These are phyloP conservation scores for Callyntrura guangdongensis DNA, from an alignment of 2,888 invertebrate genomes.

Conservation along the genomic window DNA sequence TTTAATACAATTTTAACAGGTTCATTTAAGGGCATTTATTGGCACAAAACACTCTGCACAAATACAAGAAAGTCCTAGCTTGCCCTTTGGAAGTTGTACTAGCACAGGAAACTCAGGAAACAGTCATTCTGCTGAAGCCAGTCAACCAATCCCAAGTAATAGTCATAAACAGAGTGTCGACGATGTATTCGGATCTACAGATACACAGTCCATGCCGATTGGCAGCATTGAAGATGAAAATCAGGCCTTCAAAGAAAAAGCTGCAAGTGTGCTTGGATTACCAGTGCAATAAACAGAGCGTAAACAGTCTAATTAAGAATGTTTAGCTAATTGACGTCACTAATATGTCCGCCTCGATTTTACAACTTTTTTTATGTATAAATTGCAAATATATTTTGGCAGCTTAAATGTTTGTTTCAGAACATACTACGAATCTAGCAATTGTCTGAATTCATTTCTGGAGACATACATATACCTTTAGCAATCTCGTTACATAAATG, in stretches of 20 bases:
- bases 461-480: too few relatives aligned
- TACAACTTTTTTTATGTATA: background rate
- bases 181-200: constrained; percentile 57
- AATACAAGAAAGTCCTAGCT: constrained; percentile 21
- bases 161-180: constrained; percentile 16
- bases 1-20: constrained; percentile 50
- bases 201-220: constrained; percentile 1
- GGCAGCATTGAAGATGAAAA: constrained; percentile 60
- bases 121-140: background rate
- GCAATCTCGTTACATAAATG: too few relatives aligned
- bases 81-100: background rate
- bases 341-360: background rate
- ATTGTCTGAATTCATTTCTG: too few relatives aligned
- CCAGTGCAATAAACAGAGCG: constrained; percentile 34
- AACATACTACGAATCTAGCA: too few relatives aligned
- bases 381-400: too few relatives aligned
- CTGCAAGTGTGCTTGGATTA: constrained; percentile 62
- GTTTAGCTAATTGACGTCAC: too few relatives aligned
- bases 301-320: background rate
- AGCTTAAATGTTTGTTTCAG: too few relatives aligned
- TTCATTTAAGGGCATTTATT: constrained; percentile 82
- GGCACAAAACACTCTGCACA: constrained; percentile 80
- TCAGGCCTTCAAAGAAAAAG: constrained; percentile 70
- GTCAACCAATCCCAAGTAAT: background rate
- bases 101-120: background rate